A percentile compares a stretch with the other conserved stretches of the same genome.
phyloP scores from a whole-genome alignment of 2,797 vertebrate genomes.

The Brachymystax lenok region DNA sequence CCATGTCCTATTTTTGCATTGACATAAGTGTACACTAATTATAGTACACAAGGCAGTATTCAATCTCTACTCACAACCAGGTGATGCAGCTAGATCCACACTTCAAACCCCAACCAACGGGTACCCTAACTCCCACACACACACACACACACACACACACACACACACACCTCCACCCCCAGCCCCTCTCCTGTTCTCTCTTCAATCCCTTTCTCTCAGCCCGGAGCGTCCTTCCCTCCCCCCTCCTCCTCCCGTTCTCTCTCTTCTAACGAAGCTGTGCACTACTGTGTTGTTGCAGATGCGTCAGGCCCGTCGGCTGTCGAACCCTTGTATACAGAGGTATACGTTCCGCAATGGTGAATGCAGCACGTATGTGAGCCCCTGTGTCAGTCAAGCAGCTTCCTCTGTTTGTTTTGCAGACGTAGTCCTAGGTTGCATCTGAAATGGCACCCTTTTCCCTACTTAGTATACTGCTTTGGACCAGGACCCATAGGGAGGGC shows the following conservation, averaged over 20 bases:
- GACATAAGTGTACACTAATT: background rate
- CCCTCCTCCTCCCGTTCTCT: conserved; percentile 34
- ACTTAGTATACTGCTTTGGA: background rate
- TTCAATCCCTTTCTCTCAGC: background rate
- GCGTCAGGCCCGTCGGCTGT: conserved; percentile 94
- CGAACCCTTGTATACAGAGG: conserved; percentile 97
- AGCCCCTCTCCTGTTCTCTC: no score
- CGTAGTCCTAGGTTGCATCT: background rate
- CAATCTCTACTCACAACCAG: background rate
- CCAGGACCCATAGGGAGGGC: background rate
- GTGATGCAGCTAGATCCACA: background rate
- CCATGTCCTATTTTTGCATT: background rate
- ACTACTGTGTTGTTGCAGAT: conserved; percentile 92
- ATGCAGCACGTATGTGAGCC: conserved; percentile 91
- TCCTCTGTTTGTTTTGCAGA: conserved; percentile 12
- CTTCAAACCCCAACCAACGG: background rate
- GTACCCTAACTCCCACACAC: background rate
- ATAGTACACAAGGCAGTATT: background rate
- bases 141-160: no score
- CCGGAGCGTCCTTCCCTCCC: conserved; percentile 16
- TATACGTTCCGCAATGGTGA: conserved; percentile 89
- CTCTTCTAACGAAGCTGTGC: conserved; percentile 85
- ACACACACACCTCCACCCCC: no score
- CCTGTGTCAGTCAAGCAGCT: conserved; percentile 19
- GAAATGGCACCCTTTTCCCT: background rate